Evolutionary conservation across 1,140 invertebrate species (phyloP).

Genomic region (Bombus confusus): DNA sequence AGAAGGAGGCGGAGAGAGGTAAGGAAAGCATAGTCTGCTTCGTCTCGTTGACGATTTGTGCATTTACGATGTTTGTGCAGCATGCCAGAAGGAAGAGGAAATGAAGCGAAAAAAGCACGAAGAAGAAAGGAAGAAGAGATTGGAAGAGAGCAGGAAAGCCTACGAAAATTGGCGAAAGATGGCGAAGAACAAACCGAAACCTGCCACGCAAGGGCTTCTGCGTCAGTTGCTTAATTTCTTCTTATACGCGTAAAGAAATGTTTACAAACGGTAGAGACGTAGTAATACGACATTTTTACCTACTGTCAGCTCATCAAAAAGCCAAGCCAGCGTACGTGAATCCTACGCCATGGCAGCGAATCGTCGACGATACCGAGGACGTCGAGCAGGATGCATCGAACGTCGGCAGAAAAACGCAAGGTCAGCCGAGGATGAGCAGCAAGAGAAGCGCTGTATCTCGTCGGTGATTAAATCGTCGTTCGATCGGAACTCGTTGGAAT

Average conservation of each 20-base stretch:
- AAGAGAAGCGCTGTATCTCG: slow-evolving; percentile 47
- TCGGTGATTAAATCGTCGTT: slow-evolving; percentile 38
- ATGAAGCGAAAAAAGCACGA: slow-evolving; percentile 57
- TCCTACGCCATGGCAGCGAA: slow-evolving; percentile 75
- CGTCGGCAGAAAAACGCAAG: slow-evolving; percentile 19
- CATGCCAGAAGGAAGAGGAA: slow-evolving; percentile 58
- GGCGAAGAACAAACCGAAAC: slow-evolving; percentile 74
- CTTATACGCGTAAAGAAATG: not conserved
- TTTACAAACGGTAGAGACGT: not conserved
- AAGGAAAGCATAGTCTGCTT: not conserved
- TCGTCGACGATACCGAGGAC: slow-evolving; percentile 60
- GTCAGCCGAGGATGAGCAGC: slow-evolving; percentile 39
- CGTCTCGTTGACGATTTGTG: not conserved
- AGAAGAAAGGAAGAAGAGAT: slow-evolving; percentile 65
- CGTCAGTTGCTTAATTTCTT: slow-evolving; percentile 69
- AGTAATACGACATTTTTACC: not conserved
- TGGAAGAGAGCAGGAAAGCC: slow-evolving; percentile 72
- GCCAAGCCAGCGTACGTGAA: slow-evolving; percentile 77
- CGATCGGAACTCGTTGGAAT: slow-evolving; percentile 1
- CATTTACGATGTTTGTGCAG: slow-evolving; percentile 11
- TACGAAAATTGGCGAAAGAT: slow-evolving; percentile 77
- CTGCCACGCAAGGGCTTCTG: slow-evolving; percentile 78
- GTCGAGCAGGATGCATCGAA: slow-evolving; percentile 36
- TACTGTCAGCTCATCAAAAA: slow-evolving; percentile 74
- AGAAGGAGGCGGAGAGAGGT: slow-evolving; percentile 73